These are phyloP conservation scores for Xiphorhynchus erythropygius DNA, from an alignment of 2,797 vertebrate species.

Conservation along the genomic window DNA sequence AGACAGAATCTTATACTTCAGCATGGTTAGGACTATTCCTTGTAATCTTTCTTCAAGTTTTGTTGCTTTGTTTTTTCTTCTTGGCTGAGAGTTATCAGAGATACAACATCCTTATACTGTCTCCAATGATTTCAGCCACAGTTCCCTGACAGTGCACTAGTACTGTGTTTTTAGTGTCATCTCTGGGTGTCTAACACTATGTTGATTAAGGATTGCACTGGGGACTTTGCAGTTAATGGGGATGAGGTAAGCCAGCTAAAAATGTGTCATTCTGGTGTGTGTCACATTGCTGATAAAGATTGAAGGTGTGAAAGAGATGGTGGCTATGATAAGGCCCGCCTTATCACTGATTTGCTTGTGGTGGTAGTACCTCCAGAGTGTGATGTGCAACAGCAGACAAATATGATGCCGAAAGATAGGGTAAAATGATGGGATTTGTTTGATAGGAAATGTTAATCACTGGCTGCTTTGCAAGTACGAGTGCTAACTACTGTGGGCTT, in stretches of 20 bases:
- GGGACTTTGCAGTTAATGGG: neutral
- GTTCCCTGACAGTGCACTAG: neutral
- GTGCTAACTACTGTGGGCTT: neutral
- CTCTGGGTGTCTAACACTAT: neutral
- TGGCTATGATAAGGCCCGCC: neutral
- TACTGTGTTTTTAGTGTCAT: neutral
- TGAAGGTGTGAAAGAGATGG: neutral
- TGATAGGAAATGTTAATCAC: neutral
- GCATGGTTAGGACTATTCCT: neutral
- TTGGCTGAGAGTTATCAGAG: neutral
- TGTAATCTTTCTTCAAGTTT: neutral
- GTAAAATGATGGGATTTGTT: neutral
- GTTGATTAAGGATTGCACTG: neutral
- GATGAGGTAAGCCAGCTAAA: neutral
- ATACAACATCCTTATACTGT: neutral
- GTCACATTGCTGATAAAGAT: neutral
- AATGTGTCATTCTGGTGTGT: neutral
- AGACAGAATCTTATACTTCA: neutral
- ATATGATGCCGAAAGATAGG: neutral
- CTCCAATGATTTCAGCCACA: neutral
- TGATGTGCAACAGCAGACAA: neutral
- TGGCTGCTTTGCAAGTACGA: neutral
- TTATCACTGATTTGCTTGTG: neutral
- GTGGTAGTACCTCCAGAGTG: neutral
- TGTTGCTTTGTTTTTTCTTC: neutral